Percentiles rank a stretch among this genome's conserved stretches.
Conservation (phyloP, 2,113 vertebrate species). For the Picathartes gymnocephalus region DNA sequence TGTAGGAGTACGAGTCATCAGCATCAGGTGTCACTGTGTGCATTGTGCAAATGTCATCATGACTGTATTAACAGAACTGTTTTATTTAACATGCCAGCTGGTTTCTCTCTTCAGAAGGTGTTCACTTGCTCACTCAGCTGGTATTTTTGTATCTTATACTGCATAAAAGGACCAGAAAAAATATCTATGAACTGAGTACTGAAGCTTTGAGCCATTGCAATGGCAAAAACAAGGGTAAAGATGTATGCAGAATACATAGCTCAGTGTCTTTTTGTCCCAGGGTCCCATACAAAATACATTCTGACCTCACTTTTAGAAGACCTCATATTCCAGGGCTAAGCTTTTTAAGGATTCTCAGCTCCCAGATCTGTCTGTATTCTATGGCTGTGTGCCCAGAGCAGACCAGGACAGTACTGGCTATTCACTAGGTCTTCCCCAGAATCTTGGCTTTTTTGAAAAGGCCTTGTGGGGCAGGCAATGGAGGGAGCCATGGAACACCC, state of each 20-base stretch:
- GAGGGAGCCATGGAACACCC: fast-evolving
- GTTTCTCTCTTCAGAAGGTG: not conserved
- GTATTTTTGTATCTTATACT: not conserved
- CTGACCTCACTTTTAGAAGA: not conserved
- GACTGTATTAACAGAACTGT: not conserved
- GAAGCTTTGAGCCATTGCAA: not conserved
- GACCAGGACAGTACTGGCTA: not conserved
- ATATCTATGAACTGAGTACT: not conserved
- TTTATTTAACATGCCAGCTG: not conserved
- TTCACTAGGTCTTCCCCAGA: not conserved
- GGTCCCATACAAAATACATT: not conserved
- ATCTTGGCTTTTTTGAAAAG: not conserved
- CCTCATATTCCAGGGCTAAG: not conserved
- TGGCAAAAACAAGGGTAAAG: not conserved
- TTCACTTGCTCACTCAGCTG: not conserved
- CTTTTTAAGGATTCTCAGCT: not conserved
- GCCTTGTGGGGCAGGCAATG: fast-evolving
- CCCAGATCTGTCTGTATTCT: not conserved
- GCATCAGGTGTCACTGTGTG: not conserved
- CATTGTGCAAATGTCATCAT: not conserved
- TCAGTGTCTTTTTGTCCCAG: not conserved
- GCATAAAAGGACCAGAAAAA: not conserved
- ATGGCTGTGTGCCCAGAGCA: not conserved
- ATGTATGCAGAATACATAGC: not conserved
- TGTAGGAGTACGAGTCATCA: not conserved